Conservation (phyloP, 2,797 vertebrate species). For the Manis crassicaudata region DNA sequence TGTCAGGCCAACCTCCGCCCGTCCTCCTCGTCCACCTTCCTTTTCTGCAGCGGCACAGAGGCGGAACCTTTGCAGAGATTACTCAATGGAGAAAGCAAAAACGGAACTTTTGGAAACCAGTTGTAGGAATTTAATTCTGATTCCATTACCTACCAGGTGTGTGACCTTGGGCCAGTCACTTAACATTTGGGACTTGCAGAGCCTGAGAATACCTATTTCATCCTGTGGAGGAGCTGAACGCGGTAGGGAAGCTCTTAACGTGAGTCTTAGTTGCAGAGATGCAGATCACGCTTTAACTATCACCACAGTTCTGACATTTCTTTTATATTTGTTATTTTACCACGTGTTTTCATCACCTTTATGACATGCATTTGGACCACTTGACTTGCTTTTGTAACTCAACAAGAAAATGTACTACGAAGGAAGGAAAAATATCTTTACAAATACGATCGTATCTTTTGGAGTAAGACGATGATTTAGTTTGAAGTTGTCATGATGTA, state of each 20-base stretch:
- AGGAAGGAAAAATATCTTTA: neutral
- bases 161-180: neutral
- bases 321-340: neutral
- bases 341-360: slow-evolving; percentile 40
- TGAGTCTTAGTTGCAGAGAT: neutral
- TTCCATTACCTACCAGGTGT: neutral
- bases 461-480: slow-evolving; percentile 62
- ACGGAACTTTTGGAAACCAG: neutral
- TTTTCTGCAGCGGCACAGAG: neutral
- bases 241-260: neutral
- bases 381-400: slow-evolving; percentile 28
- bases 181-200: neutral
- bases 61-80: neutral
- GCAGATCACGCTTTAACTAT: neutral
- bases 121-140: neutral
- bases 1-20: accelerated
- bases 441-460: slow-evolving; percentile 53
- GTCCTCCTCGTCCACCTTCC: neutral
- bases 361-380: slow-evolving; percentile 2
- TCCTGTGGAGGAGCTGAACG: neutral
- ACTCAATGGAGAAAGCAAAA: neutral
- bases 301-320: neutral
- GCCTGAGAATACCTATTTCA: neutral
- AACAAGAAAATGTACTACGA: neutral
- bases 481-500: slow-evolving; percentile 46